Base-by-base conservation (phyloP, 2,113 vertebrate species). In the Paratilapia polleni region DNA sequence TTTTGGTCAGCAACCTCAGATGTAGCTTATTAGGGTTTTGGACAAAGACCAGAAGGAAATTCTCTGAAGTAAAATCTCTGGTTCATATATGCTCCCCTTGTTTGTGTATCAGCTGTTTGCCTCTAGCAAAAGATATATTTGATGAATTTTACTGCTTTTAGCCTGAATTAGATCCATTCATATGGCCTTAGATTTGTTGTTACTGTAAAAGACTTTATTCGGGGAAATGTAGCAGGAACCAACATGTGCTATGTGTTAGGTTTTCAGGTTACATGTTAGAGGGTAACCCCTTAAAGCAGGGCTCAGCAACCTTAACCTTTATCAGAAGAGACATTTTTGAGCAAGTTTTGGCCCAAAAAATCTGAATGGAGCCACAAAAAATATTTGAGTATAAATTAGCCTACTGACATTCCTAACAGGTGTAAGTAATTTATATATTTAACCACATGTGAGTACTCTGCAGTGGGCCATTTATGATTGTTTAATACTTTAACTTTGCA, bases 21-120 rank as follows among this genome's bases (percentile, higher is more conserved):
- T 43, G 63, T 15, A 43, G 36, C 63, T 41, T 36, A 15, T 66
- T 43, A 24, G 2, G 1, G 4, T 64, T 64, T n/a, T 41, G 38
- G 38, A 9, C 10, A 11, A 11, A 41, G 38, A 41, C 38, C 38
- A 41, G 38, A 41, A 41, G 10, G 38, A 41, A 41, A 41, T 11
- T 41, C 38, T 41, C 8, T 41, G 38, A 2, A 41, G 9, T 41
- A 11, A 0, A 20, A 64, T 41, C n/a, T 13, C 4, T 15, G 12
- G 2, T 64, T 11, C 34, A 9, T 41, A 13, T 15, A 15, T 41
- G 34, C 62, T 41, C 22, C n/a, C 0, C 38, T 41, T 64, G 62
- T 41, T 64, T 38, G 12, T 64, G 20, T 36, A 8, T 36, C 36
- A 36, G 36, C 36, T 36, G 36, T 8, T 36, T 36, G 36, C 6